Conservation (phyloP, 2,888 invertebrate species). For the Tricholauxania praeusta region DNA sequence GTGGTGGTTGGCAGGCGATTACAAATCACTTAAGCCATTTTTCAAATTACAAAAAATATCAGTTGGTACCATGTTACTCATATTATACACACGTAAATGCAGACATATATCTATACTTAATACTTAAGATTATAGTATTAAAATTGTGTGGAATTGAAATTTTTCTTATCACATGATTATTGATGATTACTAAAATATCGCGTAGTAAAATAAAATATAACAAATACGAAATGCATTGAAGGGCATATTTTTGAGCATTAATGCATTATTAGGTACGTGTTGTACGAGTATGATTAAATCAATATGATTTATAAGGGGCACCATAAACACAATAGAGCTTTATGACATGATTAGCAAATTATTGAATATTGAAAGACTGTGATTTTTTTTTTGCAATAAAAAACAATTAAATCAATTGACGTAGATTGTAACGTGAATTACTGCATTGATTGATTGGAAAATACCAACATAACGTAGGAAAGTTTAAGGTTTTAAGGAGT, state of each 20-base stretch:
- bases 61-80: background rate
- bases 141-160: conserved; percentile 21
- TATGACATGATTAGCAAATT: conserved; percentile 20
- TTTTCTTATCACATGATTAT: conserved; percentile 59
- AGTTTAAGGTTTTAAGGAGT: too few species aligned
- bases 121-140: conserved; percentile 1
- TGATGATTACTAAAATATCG: conserved; percentile 55
- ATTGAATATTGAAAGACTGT: background rate
- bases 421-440: background rate
- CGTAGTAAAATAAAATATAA: conserved; percentile 44
- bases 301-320: conserved; percentile 14
- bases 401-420: conserved; percentile 22
- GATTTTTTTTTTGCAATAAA: conserved; percentile 17
- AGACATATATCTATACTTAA: background rate
- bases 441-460: too few species aligned
- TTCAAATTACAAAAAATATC: conserved; percentile 19
- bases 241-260: conserved; percentile 48
- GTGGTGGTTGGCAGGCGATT: background rate
- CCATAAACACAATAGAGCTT: background rate
- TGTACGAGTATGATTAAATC: background rate
- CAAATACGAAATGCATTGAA: conserved; percentile 50
- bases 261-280: background rate
- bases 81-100: background rate
- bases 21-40: conserved; percentile 60
- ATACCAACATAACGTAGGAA: too few species aligned